Evolutionary conservation across 1,140 invertebrate species (phyloP), one percentile per base, ranked within the genome.

Genomic region (Hetaerina americana): DNA sequence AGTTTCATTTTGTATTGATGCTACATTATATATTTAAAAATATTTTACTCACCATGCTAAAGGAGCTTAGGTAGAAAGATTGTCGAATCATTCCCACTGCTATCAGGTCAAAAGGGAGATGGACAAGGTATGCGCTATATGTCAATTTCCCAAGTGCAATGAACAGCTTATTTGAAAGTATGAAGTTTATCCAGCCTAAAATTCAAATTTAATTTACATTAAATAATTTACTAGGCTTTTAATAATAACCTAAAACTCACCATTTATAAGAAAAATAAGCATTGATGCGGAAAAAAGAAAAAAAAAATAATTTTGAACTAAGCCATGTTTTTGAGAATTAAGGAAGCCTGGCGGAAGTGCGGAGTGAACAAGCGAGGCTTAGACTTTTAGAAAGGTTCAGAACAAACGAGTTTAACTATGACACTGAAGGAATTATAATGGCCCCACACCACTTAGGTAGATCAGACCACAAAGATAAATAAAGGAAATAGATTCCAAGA

Each of bases 51-150:
- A 79, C 78, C 22, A 76, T 68, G 6, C 29, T 70, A 71, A 76
- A 79, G 0, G 72, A 29, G 0, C 76, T 75, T 5, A 80, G 27
- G 40, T 67, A 75, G 57, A 74, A 73, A 5, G 74, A 0, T 0
- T 76, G 77, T 22, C 79, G 74, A 5, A 69, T 74, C 0, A 66
- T 74, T n/a, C 77, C 79, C 10, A 57, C 15, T 5, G 40, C 15
- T 57, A 57, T 57, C 22, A 57, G 73, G 68, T 85, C 84, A 29
- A 85, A 78, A 5, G 80, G 49, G 70, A 83, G 79, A 73, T 89
- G 87, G 24, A 81, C 80, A 26, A 93, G 79, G 77, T 92, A 93
- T 3, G 87, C 85, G 49, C 86, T 86, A 77, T 91, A 93, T 0
- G 87, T 85, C 25, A 93, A 79, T 74, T 89, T 85, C 71, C 89